phyloP scores from a whole-genome alignment of 2,797 vertebrate species.

The Takifugu rubripes region DNA sequence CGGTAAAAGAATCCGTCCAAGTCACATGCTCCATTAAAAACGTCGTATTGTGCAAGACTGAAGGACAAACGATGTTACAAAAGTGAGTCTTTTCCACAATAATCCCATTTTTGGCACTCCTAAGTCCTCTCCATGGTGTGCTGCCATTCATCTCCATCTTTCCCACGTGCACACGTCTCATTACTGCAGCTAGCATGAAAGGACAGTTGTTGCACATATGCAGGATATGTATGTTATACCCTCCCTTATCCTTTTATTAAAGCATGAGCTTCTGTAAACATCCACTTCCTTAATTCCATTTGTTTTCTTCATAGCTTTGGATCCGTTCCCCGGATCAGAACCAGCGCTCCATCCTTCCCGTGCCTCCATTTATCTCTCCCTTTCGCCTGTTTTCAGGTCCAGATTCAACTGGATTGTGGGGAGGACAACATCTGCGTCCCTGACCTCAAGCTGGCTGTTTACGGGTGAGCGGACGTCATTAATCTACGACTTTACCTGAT shows the following conservation, averaged over 20 bases:
- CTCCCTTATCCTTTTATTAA: constrained; percentile 54
- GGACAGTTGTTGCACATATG: constrained; percentile 24
- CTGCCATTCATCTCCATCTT: constrained; percentile 10
- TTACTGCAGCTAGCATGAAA: constrained; percentile 33
- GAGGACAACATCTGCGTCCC: constrained; percentile 95
- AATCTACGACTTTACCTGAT: constrained; percentile 33
- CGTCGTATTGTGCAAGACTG: constrained; percentile 20
- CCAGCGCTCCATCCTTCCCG: constrained; percentile 4
- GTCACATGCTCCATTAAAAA: constrained; percentile 15
- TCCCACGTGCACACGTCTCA: constrained; percentile 26
- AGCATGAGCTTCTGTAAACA: constrained; percentile 52
- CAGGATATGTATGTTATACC: constrained; percentile 27
- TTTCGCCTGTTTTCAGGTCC: constrained; percentile 74
- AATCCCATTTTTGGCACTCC: constrained; percentile 38
- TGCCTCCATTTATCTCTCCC: constrained; percentile 16
- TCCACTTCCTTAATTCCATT: constrained; percentile 36
- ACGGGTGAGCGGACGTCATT: constrained; percentile 77
- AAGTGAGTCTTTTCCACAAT: constrained; percentile 27
- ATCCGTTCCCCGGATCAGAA: constrained; percentile 23
- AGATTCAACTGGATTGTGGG: constrained; percentile 90
- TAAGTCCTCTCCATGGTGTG: constrained; percentile 11
- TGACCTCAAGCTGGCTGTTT: constrained; percentile 86
- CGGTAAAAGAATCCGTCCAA: constrained; percentile 3
- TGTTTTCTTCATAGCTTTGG: constrained; percentile 30
- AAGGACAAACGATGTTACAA: constrained; percentile 21